phyloP scores from a whole-genome alignment of 2,888 invertebrate species.

The Norana najaformis region DNA sequence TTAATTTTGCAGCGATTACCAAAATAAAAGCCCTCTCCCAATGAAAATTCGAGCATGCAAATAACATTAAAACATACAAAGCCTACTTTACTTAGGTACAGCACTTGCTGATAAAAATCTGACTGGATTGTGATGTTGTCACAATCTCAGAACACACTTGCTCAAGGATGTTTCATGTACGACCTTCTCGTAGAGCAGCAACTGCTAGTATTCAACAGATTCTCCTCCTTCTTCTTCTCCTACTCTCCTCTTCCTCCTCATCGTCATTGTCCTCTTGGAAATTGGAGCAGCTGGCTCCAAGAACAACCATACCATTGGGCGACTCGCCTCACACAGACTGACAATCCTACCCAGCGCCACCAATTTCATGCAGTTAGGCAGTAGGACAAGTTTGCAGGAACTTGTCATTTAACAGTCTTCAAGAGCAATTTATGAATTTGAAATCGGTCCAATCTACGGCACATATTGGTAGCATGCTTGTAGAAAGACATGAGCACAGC shows the following conservation, averaged over 20 bases:
- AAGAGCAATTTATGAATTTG: constrained; percentile 1
- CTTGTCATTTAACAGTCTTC: neutral
- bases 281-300: neutral
- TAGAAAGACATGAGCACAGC: neutral
- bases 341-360: constrained; percentile 21
- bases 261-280: neutral
- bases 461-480: constrained; percentile 7
- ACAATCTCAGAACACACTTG: neutral
- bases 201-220: neutral
- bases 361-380: neutral
- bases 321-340: neutral
- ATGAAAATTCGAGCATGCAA: constrained; percentile 17
- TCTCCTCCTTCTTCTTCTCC: neutral
- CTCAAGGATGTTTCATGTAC: neutral
- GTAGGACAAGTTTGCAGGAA: neutral
- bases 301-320: constrained; percentile 6
- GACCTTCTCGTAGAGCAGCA: constrained; percentile 1
- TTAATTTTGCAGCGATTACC: neutral
- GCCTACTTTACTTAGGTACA: constrained; percentile 15
- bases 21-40: neutral
- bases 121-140: neutral
- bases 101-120: constrained; percentile 10
- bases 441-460: constrained; percentile 23
- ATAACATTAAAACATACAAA: constrained; percentile 19
- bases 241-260: neutral